A percentile compares a stretch with the other conserved stretches of the same genome.
phyloP scores from a whole-genome alignment of 2,888 invertebrate genomes.

The Campopleginae sp. region DNA sequence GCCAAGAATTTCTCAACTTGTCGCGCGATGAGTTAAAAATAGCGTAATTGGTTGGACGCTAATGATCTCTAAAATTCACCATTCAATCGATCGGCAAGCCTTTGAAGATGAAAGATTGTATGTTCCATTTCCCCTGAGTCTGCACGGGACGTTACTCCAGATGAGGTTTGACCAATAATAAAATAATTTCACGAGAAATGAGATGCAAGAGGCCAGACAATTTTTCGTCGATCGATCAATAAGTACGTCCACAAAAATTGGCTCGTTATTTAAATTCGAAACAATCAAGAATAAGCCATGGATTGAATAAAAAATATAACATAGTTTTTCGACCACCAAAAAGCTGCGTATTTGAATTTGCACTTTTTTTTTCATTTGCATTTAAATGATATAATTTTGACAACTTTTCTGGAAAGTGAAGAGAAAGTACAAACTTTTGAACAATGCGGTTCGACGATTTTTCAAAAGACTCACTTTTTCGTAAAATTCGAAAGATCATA shows the following conservation, averaged over 20 bases:
- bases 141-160: not conserved
- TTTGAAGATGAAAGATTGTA: not conserved
- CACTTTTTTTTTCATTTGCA: too few species aligned
- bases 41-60: not conserved
- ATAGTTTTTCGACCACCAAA: not conserved
- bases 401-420: too few species aligned
- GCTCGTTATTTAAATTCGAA: not conserved
- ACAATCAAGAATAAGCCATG: not conserved
- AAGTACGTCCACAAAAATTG: not conserved
- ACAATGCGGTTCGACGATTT: not conserved
- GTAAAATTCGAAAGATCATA: too few species aligned
- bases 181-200: slow-evolving; percentile 3
- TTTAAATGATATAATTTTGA: too few species aligned
- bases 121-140: slow-evolving; percentile 6
- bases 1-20: not conserved
- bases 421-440: too few species aligned
- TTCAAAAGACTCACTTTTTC: not conserved
- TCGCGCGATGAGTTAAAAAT: not conserved
- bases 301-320: too few species aligned
- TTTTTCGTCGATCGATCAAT: slow-evolving; percentile 5
- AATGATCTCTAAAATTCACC: not conserved
- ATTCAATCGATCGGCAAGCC: slow-evolving; percentile 10
- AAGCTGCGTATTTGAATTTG: too few species aligned
- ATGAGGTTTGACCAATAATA: not conserved
- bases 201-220: not conserved